Base-by-base conservation (phyloP, 1,140 invertebrate species). In the Doryteuthis pealeii region DNA sequence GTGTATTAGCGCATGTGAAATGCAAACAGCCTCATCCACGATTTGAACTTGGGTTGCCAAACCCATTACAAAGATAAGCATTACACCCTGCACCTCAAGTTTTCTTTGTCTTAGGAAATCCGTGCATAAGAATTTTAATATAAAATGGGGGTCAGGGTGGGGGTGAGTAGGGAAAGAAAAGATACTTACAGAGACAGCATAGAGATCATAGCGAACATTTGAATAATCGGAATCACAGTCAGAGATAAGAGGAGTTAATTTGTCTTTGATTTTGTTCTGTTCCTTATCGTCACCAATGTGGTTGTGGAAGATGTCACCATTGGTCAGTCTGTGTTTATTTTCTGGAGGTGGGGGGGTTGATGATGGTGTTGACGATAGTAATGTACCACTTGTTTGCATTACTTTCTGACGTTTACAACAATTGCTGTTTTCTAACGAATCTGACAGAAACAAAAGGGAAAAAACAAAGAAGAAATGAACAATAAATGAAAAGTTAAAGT, bases 111-210 rank as follows among this genome's bases (percentile, higher is more conserved):
- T n/a, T n/a, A n/a, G n/a, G n/a, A n/a, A n/a, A n/a, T n/a, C n/a
- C n/a, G n/a, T n/a, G n/a, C n/a, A n/a, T n/a, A n/a, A n/a, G n/a
- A n/a, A n/a, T n/a, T n/a, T n/a, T n/a, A n/a, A n/a, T n/a, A n/a
- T n/a, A n/a, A n/a, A n/a, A n/a, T n/a, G n/a, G n/a, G n/a, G n/a
- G n/a, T n/a, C n/a, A n/a, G n/a, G n/a, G n/a, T n/a, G n/a, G n/a
- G n/a, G n/a, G n/a, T n/a, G n/a, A n/a, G n/a, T n/a, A n/a, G n/a
- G n/a, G n/a, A n/a, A n/a, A n/a, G 14, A 3, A 43, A 40, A 30
- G 18, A n/a, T 76, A 92, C 93, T 92, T 89, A 96, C 94, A 83
- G 95, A 94, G 79, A 95, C 92, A 32, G 94, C 93, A 86, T 94
- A 95, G 2, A 96, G 88, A 77, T 93, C 90, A 86, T 96, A 96